These are phyloP conservation scores for Pituophis catenifer DNA, from an alignment of 2,113 vertebrate species.

Conservation along the genomic window DNA sequence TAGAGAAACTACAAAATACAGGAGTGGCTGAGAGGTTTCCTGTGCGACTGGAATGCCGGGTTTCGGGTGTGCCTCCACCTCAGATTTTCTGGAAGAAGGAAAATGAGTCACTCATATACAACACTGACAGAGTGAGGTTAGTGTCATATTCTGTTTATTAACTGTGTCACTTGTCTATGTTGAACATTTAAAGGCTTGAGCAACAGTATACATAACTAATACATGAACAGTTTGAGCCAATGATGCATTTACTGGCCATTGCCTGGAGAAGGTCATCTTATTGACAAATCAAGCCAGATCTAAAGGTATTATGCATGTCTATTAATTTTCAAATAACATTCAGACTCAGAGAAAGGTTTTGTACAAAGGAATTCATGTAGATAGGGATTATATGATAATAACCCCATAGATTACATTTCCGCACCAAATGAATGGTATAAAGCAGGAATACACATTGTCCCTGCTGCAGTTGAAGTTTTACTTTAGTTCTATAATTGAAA, in stretches of 20 bases:
- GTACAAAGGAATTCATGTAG: not conserved
- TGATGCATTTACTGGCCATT: not conserved
- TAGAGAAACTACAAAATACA: constrained; percentile 97
- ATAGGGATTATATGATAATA: not conserved
- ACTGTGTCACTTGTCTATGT: not conserved
- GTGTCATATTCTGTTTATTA: constrained; percentile 12
- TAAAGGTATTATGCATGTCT: not conserved
- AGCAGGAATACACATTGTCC: not conserved
- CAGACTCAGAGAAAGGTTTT: not conserved
- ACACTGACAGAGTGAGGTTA: constrained; percentile 95
- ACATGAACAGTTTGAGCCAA: not conserved
- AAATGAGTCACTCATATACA: constrained; percentile 96
- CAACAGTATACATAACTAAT: not conserved
- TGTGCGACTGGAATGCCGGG: constrained; percentile 90
- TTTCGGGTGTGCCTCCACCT: constrained; percentile 83
- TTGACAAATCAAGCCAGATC: not conserved
- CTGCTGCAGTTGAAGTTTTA: not conserved
- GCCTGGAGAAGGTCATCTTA: not conserved
- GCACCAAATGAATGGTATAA: not conserved
- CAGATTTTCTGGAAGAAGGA: constrained; percentile 99
- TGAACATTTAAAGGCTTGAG: not conserved
- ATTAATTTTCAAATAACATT: not conserved
- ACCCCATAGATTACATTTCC: not conserved
- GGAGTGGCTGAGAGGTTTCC: constrained; percentile 93
- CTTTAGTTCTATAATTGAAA: not conserved